Percentiles rank a stretch among this genome's conserved stretches.
Evolutionary conservation across 2,888 invertebrate species (phyloP).

Genomic region (Protophormia terraenovae): DNA sequence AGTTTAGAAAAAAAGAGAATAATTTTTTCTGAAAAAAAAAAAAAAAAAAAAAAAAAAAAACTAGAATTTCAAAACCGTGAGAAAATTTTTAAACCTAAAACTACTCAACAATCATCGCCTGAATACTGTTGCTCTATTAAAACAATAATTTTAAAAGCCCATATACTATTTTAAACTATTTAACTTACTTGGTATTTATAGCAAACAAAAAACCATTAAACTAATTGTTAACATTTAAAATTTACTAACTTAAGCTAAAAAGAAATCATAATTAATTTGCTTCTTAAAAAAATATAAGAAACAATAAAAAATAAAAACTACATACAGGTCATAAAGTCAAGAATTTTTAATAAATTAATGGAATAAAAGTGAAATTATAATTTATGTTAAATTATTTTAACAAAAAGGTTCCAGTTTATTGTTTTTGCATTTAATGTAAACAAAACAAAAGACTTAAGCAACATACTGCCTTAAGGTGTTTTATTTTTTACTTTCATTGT

Average conservation of each 20-base stretch:
- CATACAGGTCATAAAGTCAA: conserved; percentile 13
- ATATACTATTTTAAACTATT: not conserved
- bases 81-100: not conserved
- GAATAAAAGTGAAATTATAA: conserved; percentile 14
- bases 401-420: not conserved
- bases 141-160: not conserved
- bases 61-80: conserved; percentile 50
- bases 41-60: not conserved
- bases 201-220: not conserved
- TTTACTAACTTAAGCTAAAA: not conserved
- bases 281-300: not conserved
- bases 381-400: not conserved
- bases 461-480: not conserved
- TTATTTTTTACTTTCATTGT: too few species aligned
- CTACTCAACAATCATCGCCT: not conserved
- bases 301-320: not conserved
- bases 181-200: not conserved
- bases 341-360: conserved; percentile 4
- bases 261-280: conserved; percentile 29
- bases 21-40: not conserved
- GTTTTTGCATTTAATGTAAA: not conserved
- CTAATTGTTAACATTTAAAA: conserved; percentile 2
- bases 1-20: not conserved
- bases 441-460: conserved; percentile 48
- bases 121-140: not conserved